A percentile compares a stretch with the other conserved stretches of the same genome.
Evolutionary conservation across 2,113 vertebrate species (phyloP).

Genomic region (Lichenostomus cassidix): DNA sequence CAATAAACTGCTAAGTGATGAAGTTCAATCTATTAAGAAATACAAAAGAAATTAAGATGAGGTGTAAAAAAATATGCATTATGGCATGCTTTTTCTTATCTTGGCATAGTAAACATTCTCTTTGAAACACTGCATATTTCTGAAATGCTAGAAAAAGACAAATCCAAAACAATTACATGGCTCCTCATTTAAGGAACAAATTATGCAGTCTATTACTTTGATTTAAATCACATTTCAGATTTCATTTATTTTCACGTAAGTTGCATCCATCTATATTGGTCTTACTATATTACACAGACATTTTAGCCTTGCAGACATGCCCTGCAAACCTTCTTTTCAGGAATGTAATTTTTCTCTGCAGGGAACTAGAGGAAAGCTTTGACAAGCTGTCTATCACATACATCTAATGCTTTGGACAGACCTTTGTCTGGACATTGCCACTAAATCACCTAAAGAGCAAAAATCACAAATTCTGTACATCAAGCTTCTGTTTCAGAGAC

Average conservation of each 20-base stretch:
- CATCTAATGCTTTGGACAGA: not conserved
- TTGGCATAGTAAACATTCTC: not conserved
- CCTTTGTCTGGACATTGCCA: not conserved
- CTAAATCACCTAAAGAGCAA: not conserved
- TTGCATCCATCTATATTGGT: not conserved
- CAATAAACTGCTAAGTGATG: slow-evolving; percentile 88
- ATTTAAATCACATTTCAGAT: not conserved
- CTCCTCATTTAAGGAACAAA: not conserved
- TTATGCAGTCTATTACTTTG: not conserved
- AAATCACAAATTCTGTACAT: not conserved
- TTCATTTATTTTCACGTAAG: not conserved
- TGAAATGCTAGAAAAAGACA: not conserved
- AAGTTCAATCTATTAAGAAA: slow-evolving; percentile 88
- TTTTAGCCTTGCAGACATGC: not conserved
- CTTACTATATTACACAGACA: not conserved
- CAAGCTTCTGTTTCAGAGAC: not conserved
- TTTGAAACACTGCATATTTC: not conserved
- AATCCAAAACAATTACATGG: not conserved
- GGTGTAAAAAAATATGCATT: not conserved
- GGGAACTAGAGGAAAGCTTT: not conserved
- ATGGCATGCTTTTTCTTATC: not conserved
- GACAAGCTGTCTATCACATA: not conserved
- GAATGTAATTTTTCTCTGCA: not conserved
- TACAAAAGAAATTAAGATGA: not conserved
- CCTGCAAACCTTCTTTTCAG: not conserved